Percentiles rank a stretch among this genome's conserved stretches.
These are phyloP conservation scores for Danio aesculapii DNA, from an alignment of 2,797 vertebrate species.

Conservation along the genomic window DNA sequence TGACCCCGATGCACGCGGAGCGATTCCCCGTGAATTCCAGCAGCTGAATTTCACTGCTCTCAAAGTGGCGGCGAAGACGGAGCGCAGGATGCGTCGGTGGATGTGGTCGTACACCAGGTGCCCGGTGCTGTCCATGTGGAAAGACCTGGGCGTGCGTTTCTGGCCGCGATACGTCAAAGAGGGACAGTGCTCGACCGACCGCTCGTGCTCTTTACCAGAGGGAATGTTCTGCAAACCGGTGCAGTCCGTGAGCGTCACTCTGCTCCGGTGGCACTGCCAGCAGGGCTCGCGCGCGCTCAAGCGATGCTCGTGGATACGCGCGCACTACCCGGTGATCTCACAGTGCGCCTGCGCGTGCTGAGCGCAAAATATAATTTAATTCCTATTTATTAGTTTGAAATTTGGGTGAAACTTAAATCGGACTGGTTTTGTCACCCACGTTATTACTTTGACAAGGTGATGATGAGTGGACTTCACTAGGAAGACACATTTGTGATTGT, in stretches of 20 bases:
- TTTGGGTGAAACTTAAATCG: neutral
- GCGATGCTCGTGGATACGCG: conserved; percentile 92
- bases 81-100: conserved; percentile 89
- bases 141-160: conserved; percentile 89
- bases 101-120: conserved; percentile 90
- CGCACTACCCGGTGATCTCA: conserved; percentile 92
- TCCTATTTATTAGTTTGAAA: neutral
- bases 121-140: conserved; percentile 89
- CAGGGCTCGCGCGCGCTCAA: conserved; percentile 89
- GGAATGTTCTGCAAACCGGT: conserved; percentile 91
- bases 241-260: conserved; percentile 89
- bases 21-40: conserved; percentile 84
- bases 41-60: conserved; percentile 84
- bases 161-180: conserved; percentile 94
- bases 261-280: conserved; percentile 92
- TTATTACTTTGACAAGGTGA: neutral
- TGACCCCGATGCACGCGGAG: conserved; percentile 73
- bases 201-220: conserved; percentile 90
- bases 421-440: neutral
- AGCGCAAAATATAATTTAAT: conserved; percentile 48
- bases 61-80: conserved; percentile 86
- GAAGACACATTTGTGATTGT: neutral
- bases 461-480: neutral
- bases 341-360: conserved; percentile 93
- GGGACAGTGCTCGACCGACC: conserved; percentile 87